A percentile compares a stretch with the other conserved stretches of the same genome.
phyloP scores from a whole-genome alignment of 2,888 invertebrate genomes.

The Corythucha ciliata region DNA sequence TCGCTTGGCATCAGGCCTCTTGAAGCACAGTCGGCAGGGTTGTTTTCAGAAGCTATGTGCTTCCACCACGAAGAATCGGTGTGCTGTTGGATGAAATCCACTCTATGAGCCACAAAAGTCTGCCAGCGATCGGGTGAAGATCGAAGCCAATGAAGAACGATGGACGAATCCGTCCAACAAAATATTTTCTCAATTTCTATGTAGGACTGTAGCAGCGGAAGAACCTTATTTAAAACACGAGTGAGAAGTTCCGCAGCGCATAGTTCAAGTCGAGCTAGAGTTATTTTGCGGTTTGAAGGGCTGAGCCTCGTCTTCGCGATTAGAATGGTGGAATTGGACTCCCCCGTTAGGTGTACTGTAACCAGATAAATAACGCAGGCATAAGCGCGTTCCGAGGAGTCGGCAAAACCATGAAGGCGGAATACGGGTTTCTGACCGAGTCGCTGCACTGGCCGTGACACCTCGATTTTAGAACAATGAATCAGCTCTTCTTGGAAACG shows the following conservation, averaged over 20 bases:
- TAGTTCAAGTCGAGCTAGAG: conserved; percentile 27
- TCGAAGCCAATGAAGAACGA: conserved; percentile 7
- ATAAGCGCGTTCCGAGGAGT: conserved; percentile 23
- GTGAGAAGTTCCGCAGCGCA: conserved; percentile 19
- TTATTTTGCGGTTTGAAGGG: conserved; percentile 22
- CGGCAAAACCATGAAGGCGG: conserved; percentile 24
- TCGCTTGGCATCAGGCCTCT: no score
- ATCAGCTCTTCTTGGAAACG: no score
- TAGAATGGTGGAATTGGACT: conserved; percentile 1
- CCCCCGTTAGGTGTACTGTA: background rate
- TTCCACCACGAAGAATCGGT: no score
- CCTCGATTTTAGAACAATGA: background rate
- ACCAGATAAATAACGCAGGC: conserved; percentile 24
- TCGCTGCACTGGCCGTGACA: background rate
- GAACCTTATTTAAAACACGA: conserved; percentile 8
- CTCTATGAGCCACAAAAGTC: conserved; percentile 16
- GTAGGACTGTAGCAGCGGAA: background rate
- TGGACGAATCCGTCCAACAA: conserved; percentile 8
- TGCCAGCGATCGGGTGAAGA: conserved; percentile 14
- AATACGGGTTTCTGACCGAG: background rate
- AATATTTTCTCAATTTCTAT: background rate
- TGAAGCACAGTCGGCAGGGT: no score
- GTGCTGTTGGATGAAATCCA: no score
- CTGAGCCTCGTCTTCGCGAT: conserved; percentile 26
- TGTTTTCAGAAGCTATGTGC: no score